A percentile compares a stretch with the other conserved stretches of the same genome.
Evolutionary conservation across 2,113 vertebrate species (phyloP).

Genomic region (Silurus meridionalis): DNA sequence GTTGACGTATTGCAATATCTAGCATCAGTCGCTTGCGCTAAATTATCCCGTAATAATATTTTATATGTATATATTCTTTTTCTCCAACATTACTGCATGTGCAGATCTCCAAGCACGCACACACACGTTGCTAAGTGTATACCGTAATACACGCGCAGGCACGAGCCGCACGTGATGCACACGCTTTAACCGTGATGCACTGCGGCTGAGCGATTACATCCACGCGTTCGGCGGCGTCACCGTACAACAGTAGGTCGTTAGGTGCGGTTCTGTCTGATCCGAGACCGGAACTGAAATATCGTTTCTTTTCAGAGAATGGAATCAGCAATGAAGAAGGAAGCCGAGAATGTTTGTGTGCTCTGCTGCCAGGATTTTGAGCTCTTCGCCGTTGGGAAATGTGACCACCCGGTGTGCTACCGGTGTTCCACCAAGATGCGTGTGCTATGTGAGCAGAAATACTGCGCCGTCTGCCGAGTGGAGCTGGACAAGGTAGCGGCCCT

Average conservation of each 20-base stretch:
- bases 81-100: background rate
- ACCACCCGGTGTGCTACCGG: conserved; percentile 95
- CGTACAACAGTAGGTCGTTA: conserved; percentile 5
- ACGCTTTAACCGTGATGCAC: conserved; percentile 41
- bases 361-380: conserved; percentile 93
- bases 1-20: background rate
- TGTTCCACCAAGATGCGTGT: conserved; percentile 98
- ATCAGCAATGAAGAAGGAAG: conserved; percentile 60
- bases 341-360: conserved; percentile 82
- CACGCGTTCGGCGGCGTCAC: conserved; percentile 26
- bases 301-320: conserved; percentile 61
- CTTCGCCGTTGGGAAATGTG: conserved; percentile 91
- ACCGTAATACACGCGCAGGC: background rate
- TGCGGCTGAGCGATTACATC: conserved; percentile 30
- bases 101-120: background rate
- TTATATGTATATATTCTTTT: background rate
- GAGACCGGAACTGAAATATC: conserved; percentile 11
- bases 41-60: too few relatives aligned
- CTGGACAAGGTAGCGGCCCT: conserved; percentile 83
- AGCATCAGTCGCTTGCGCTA: background rate
- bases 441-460: conserved; percentile 94
- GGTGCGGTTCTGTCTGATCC: background rate
- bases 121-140: background rate
- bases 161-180: background rate
- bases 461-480: conserved; percentile 96